Evolutionary conservation across 2,888 invertebrate genomes (phyloP).

Genomic region (Troglohyphantes excavatus): DNA sequence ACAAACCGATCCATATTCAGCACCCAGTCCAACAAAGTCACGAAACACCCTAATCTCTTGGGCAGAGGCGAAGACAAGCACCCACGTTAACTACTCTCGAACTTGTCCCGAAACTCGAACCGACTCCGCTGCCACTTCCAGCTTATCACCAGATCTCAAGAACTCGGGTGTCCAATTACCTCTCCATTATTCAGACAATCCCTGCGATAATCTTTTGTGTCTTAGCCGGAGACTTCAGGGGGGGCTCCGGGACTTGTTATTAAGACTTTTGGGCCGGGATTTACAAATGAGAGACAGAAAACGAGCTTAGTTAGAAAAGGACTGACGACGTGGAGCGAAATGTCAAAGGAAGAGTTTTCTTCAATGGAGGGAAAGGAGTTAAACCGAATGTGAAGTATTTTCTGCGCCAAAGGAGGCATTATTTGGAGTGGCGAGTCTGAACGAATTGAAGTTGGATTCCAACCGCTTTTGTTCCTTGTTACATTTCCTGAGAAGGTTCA

Average conservation of each 20-base stretch:
- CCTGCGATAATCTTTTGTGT: slow-evolving; percentile 53
- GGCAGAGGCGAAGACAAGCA: not conserved
- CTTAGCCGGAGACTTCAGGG: not conserved
- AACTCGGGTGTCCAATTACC: slow-evolving; percentile 32
- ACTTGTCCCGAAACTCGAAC: not conserved
- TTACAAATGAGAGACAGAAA: not conserved
- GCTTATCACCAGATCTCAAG: slow-evolving; percentile 8
- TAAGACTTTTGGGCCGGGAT: not conserved
- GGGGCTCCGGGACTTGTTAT: not conserved
- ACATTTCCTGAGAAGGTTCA: not conserved
- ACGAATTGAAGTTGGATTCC: too few species aligned
- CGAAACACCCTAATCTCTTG: not conserved
- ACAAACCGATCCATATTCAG: not conserved
- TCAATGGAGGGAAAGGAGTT: not conserved
- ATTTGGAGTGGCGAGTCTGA: too few species aligned
- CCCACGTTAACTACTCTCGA: not conserved
- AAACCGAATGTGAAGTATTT: not conserved
- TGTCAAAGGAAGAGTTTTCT: not conserved
- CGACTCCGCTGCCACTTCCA: not conserved
- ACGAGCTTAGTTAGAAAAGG: slow-evolving; percentile 3
- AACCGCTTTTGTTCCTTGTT: not conserved
- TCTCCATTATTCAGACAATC: slow-evolving; percentile 60
- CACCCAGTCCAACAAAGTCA: not conserved
- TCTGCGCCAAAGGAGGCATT: not conserved
- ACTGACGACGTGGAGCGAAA: not conserved